Evolutionary conservation across 2,888 invertebrate genomes (phyloP).

Genomic region (Tridacna crocea): DNA sequence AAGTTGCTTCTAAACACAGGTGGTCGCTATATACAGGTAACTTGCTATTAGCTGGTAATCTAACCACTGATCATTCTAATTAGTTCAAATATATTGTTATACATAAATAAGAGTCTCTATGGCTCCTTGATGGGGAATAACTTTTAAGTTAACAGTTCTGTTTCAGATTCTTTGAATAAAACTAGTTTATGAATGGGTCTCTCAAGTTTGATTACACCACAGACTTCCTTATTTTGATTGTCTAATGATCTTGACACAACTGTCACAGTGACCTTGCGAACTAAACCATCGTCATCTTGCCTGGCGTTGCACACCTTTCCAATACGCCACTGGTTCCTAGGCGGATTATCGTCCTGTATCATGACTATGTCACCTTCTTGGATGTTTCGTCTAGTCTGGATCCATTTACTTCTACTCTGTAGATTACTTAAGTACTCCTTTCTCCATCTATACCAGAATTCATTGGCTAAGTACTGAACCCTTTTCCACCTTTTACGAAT

Average conservation of each 20-base stretch:
- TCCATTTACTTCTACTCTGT: conserved; percentile 31
- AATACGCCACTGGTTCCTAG: conserved; percentile 38
- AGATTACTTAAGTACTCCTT: conserved; percentile 39
- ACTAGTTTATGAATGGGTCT: conserved; percentile 52
- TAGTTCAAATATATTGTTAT: too few species aligned
- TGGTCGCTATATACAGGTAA: too few species aligned
- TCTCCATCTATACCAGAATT: background rate
- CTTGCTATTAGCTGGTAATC: too few species aligned
- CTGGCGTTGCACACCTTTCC: conserved; percentile 21
- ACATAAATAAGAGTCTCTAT: background rate
- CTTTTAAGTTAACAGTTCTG: background rate
- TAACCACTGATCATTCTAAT: too few species aligned
- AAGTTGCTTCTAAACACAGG: too few species aligned
- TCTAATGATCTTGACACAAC: conserved; percentile 22
- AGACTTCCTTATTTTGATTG: background rate
- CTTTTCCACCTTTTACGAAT: conserved; percentile 30
- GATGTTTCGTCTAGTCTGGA: conserved; percentile 23
- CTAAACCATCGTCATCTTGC: conserved; percentile 32
- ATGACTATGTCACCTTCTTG: conserved; percentile 49
- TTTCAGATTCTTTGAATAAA: conserved; percentile 28
- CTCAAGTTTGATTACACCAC: conserved; percentile 21
- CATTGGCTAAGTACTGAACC: conserved; percentile 5
- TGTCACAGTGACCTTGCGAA: conserved; percentile 45
- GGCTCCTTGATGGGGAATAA: background rate
- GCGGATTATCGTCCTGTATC: conserved; percentile 39